These are phyloP conservation scores for Drosophila ironensis DNA, from an alignment of 1,140 invertebrate genomes.

Conservation along the genomic window DNA sequence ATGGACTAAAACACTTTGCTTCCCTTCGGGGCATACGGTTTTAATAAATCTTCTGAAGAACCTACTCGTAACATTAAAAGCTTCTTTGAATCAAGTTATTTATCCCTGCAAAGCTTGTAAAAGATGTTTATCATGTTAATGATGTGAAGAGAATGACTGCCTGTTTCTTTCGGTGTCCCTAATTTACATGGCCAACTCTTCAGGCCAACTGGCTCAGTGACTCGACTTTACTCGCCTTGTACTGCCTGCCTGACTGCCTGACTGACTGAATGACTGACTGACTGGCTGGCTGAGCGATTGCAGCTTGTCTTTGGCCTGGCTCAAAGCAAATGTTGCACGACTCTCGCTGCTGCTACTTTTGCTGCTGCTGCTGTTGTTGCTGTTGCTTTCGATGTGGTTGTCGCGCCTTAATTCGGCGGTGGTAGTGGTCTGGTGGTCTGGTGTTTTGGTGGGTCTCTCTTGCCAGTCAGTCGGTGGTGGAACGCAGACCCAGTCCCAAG, in stretches of 20 bases:
- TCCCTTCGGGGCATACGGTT: too few relatives aligned
- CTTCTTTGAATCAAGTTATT: neutral
- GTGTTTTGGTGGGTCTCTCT: constrained; percentile 38
- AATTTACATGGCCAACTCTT: constrained; percentile 74
- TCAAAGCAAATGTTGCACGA: constrained; percentile 69
- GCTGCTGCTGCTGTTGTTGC: constrained; percentile 16
- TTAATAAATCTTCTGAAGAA: neutral
- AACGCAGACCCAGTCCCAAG: constrained; percentile 57
- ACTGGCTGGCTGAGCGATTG: constrained; percentile 56
- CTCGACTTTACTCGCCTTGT: constrained; percentile 25
- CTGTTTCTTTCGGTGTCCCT: constrained; percentile 54
- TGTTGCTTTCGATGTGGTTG: constrained; percentile 32
- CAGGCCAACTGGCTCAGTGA: constrained; percentile 50
- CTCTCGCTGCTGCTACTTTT: constrained; percentile 46
- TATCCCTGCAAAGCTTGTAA: too few relatives aligned
- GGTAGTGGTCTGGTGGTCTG: constrained; percentile 51
- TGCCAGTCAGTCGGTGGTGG: constrained; percentile 59
- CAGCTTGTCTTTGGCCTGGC: constrained; percentile 36
- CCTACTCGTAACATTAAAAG: neutral
- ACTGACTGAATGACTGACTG: constrained; percentile 38
- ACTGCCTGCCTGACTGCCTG: constrained; percentile 15
- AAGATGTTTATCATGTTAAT: neutral
- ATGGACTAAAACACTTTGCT: too few relatives aligned
- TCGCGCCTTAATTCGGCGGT: constrained; percentile 54
- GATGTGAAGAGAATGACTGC: too few relatives aligned